A percentile compares a stretch with the other conserved stretches of the same genome.
Conservation (phyloP, 2,113 vertebrate genomes). For the Paramormyrops kingsleyae region DNA sequence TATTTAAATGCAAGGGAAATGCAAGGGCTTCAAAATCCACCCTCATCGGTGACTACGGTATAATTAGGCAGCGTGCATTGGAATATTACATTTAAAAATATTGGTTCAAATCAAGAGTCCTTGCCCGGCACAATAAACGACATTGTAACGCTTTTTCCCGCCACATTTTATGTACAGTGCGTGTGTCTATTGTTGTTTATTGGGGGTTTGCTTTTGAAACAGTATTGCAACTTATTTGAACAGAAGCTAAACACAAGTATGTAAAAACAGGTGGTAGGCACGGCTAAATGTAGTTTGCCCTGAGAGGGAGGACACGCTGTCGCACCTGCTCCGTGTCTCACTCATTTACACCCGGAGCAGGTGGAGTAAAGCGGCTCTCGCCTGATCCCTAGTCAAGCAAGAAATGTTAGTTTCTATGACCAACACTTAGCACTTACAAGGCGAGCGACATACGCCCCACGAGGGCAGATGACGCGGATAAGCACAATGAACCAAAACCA, state of each 20-base stretch:
- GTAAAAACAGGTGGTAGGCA: neutral
- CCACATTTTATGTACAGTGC: neutral
- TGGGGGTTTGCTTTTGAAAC: neutral
- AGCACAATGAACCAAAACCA: conserved; percentile 17
- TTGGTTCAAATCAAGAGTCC: neutral
- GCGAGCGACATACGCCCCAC: conserved; percentile 18
- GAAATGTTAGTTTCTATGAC: conserved; percentile 37
- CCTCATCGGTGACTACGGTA: neutral
- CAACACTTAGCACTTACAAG: conserved; percentile 35
- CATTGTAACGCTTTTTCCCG: neutral
- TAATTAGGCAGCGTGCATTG: neutral
- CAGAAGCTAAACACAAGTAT: neutral
- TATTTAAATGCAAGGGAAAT: neutral
- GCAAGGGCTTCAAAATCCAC: neutral
- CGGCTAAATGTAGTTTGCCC: neutral
- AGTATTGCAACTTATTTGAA: neutral
- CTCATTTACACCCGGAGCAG: conserved; percentile 19
- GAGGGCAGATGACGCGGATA: neutral
- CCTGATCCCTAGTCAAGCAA: conserved; percentile 21
- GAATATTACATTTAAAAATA: neutral
- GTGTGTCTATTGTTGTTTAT: neutral
- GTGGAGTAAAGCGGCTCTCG: conserved; percentile 28
- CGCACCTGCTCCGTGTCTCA: neutral
- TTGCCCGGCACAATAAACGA: neutral
- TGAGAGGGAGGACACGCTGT: neutral